Evolutionary conservation across 37 sponge, comb jelly and placozoan species (phyloP).

Genomic region (Agelas oroides): DNA sequence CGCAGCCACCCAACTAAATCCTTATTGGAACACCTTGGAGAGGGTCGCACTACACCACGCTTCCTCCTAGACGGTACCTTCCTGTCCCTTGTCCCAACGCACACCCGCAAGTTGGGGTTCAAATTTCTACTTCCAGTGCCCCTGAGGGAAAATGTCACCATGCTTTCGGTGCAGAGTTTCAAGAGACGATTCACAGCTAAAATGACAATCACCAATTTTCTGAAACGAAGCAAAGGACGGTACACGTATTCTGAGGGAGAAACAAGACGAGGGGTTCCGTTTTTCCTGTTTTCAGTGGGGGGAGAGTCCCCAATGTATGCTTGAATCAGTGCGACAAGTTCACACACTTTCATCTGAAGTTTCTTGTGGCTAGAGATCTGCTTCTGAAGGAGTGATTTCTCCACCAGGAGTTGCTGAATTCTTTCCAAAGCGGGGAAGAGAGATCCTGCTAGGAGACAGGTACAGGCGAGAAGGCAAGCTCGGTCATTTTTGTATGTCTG

Average conservation of each 20-base stretch:
- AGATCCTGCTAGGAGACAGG: constrained; percentile 27
- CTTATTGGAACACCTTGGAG: neutral
- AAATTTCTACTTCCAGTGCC: neutral
- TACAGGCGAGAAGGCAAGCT: constrained; percentile 44
- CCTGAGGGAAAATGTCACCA: neutral
- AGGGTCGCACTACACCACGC: too few species aligned
- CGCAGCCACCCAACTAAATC: constrained; percentile 38
- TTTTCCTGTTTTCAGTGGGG: neutral
- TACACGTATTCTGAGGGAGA: neutral
- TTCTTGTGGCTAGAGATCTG: neutral
- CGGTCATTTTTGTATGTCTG: constrained; percentile 25
- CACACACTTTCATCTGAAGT: neutral
- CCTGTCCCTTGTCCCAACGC: too few species aligned
- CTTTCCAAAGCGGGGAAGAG: constrained; percentile 10
- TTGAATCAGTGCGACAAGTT: constrained; percentile 2
- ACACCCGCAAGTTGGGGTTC: too few species aligned
- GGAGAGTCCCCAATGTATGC: neutral
- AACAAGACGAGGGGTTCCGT: neutral
- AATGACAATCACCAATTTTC: constrained; percentile 24
- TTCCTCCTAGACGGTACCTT: too few species aligned
- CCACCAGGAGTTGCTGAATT: constrained; percentile 12
- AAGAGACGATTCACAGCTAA: constrained; percentile 34
- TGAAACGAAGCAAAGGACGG: constrained; percentile 16
- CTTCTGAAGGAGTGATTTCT: constrained; percentile 8
- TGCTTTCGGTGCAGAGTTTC: neutral